Conservation (phyloP, 1,140 invertebrate genomes). For the Trigoniulus corallinus region DNA sequence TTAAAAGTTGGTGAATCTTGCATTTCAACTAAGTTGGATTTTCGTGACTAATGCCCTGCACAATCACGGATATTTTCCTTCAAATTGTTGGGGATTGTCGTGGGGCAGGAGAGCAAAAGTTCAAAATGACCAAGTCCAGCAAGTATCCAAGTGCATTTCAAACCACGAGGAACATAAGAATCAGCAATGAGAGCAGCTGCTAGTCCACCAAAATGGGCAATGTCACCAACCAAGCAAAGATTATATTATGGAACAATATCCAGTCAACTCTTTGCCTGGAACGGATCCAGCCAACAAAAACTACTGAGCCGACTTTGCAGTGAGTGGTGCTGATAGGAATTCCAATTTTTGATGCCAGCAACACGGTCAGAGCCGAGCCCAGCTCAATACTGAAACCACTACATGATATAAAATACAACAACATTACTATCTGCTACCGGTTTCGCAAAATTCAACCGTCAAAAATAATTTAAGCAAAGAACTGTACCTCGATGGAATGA, state of each 20-base stretch:
- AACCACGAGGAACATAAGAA: too few relatives aligned
- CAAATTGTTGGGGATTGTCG: too few relatives aligned
- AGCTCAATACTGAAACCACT: constrained; percentile 92
- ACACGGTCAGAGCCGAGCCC: constrained; percentile 85
- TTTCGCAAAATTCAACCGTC: neutral
- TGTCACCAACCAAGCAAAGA: constrained; percentile 91
- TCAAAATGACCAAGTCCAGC: too few relatives aligned
- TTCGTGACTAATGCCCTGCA: too few relatives aligned
- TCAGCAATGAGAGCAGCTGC: constrained; percentile 70
- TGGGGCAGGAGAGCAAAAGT: too few relatives aligned
- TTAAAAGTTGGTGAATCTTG: too few relatives aligned
- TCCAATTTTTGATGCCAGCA: constrained; percentile 88
- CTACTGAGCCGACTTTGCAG: constrained; percentile 95
- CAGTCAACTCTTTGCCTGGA: constrained; percentile 64
- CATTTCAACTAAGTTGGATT: too few relatives aligned
- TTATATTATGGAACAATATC: constrained; percentile 83
- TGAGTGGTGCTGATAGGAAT: constrained; percentile 95
- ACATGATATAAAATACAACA: constrained; percentile 17
- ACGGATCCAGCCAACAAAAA: constrained; percentile 70
- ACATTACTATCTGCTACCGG: neutral
- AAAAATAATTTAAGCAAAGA: neutral
- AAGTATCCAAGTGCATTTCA: too few relatives aligned
- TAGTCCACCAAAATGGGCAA: constrained; percentile 75
- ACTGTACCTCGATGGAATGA: constrained; percentile 82
- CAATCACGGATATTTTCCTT: too few relatives aligned